These are phyloP conservation scores for Psix sp. DNA, from an alignment of 1,140 invertebrate genomes.

Conservation along the genomic window DNA sequence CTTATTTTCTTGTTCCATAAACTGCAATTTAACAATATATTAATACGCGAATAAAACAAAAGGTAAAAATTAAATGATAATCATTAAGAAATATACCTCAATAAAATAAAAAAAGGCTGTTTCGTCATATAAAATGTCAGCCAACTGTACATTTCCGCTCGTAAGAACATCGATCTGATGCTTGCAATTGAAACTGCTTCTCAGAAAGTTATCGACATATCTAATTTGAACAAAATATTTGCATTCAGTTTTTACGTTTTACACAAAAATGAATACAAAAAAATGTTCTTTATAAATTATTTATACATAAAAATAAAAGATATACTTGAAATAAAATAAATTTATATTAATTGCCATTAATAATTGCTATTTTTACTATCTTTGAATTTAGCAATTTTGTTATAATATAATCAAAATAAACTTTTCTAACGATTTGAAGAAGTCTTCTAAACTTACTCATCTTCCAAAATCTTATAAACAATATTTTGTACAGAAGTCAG, in stretches of 20 bases:
- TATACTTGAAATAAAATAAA: too few relatives aligned
- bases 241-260: too few relatives aligned
- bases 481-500: slow-evolving; percentile 67
- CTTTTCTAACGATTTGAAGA: too few relatives aligned
- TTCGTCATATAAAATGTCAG: slow-evolving; percentile 93
- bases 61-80: slow-evolving; percentile 20
- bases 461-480: slow-evolving; percentile 63
- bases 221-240: slow-evolving; percentile 42
- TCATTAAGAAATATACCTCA: slow-evolving; percentile 82
- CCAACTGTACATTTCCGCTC: slow-evolving; percentile 84
- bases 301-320: too few relatives aligned
- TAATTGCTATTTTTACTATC: too few relatives aligned
- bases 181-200: slow-evolving; percentile 90
- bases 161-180: slow-evolving; percentile 93
- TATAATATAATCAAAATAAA: too few relatives aligned
- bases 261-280: too few relatives aligned
- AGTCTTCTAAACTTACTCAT: slow-evolving; percentile 25
- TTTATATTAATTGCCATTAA: too few relatives aligned
- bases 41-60: slow-evolving; percentile 45
- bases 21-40: slow-evolving; percentile 79
- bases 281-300: too few relatives aligned
- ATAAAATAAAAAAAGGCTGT: slow-evolving; percentile 94
- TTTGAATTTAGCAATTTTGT: too few relatives aligned
- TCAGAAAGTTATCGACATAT: slow-evolving; percentile 83
- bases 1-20: slow-evolving; percentile 91